Evolutionary conservation across 2,797 vertebrate genomes (phyloP), one percentile per base, ranked within the genome.

Genomic region (Sitta carolinensis): DNA sequence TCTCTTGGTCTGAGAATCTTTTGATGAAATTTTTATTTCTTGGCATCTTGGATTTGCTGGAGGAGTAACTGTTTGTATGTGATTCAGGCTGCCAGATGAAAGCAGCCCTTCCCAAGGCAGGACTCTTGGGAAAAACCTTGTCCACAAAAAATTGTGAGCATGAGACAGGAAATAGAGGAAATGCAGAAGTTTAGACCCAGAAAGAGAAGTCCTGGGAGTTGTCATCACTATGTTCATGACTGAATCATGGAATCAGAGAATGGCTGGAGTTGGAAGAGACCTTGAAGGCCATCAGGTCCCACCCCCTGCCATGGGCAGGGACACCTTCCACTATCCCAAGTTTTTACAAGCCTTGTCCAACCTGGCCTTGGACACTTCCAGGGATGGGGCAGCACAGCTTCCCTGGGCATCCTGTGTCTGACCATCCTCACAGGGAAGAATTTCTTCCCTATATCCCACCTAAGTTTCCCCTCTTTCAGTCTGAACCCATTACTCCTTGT

Each of bases 301-400:
- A 23, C 4, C 4, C 32, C 18, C 11, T 36, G 8, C 38, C 27
- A 23, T 19, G 27, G 18, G 3, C 38, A 75, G 38, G 32, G 27
- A 67, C 18, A 27, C 0, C 8, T 68, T 13, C 38, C 62, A 27
- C 13, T 11, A 3, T 22, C 5, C 27, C 62, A 59, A 10, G 12
- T 2, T 32, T 0, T 15, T 75, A 38, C 15, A 59, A 43, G 8
- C 2, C 5, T 12, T 0, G 0, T 45, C n/a, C 27, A 45, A 1
- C 16, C n/a, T 29, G 38, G 27, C 54, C 54, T 45, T 16, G 32
- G 9, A 20, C 29, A 45, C 10, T 52, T 52, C 38, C 47, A 59
- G 38, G 16, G 5, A 16, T 52, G 32, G 12, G 1, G 4, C 27
- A 67, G 22, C 30, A 23, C 54, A 38, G 22, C 26, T 58, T 32